Conservation (phyloP, 1,140 invertebrate genomes). For the Pogonomyrmex californicus region DNA sequence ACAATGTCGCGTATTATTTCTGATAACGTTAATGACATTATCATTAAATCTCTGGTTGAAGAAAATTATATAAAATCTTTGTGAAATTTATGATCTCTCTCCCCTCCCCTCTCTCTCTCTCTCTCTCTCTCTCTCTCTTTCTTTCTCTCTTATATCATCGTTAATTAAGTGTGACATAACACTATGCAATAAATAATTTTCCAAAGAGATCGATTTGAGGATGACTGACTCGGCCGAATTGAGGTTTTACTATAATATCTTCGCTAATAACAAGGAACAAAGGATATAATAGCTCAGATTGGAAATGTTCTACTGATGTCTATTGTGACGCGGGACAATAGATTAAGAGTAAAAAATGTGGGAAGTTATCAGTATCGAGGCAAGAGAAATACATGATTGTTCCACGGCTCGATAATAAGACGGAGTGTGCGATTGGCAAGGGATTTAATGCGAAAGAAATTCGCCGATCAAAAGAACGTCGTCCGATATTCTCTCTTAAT, state of each 20-base stretch:
- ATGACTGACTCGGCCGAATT: slow-evolving; percentile 3
- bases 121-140: background rate
- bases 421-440: slow-evolving; percentile 61
- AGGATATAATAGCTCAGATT: slow-evolving; percentile 48
- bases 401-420: slow-evolving; percentile 55
- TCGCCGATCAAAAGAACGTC: slow-evolving; percentile 59
- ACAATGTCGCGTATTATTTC: slow-evolving; percentile 7
- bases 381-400: slow-evolving; percentile 60
- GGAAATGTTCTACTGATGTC: slow-evolving; percentile 56
- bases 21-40: slow-evolving; percentile 10
- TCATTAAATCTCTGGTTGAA: background rate
- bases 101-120: background rate
- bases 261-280: slow-evolving; percentile 51
- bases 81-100: background rate
- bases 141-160: background rate
- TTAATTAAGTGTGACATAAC: slow-evolving; percentile 23
- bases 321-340: slow-evolving; percentile 52
- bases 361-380: slow-evolving; percentile 52
- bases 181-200: slow-evolving; percentile 10
- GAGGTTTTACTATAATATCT: slow-evolving; percentile 9
- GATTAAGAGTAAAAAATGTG: slow-evolving; percentile 56
- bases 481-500: slow-evolving; percentile 38
- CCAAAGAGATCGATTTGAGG: background rate
- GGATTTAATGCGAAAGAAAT: slow-evolving; percentile 64
- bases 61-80: background rate